These are phyloP conservation scores for Phocoena phocoena DNA, from an alignment of 2,113 vertebrate species.

Conservation along the genomic window DNA sequence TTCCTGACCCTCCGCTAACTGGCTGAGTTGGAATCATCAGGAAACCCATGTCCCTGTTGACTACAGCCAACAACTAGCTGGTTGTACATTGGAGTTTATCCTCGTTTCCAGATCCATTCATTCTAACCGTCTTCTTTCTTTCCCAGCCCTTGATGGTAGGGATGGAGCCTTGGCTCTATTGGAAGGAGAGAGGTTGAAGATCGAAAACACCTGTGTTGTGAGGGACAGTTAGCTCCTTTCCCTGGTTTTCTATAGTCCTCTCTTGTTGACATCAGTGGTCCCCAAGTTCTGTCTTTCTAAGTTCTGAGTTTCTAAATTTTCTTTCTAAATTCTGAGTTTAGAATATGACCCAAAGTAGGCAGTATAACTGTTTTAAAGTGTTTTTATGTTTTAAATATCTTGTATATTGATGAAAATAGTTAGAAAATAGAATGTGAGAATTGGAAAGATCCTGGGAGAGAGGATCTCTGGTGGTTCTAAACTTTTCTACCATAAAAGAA, in stretches of 20 bases:
- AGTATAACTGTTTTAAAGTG: background rate
- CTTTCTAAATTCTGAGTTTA: background rate
- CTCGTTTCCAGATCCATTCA: background rate
- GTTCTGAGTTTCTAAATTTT: background rate
- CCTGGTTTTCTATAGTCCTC: background rate
- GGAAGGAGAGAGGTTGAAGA: background rate
- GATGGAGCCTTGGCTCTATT: background rate
- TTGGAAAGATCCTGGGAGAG: background rate
- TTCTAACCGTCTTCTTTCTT: background rate
- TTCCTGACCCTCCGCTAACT: background rate
- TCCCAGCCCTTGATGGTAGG: background rate
- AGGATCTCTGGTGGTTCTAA: background rate
- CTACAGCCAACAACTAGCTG: background rate
- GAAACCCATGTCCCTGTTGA: background rate
- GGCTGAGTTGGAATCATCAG: background rate
- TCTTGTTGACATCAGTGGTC: no score
- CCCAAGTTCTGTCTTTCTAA: background rate
- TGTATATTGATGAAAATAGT: background rate
- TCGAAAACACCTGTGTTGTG: background rate
- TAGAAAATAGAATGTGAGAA: background rate
- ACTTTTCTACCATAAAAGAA: background rate
- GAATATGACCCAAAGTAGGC: background rate
- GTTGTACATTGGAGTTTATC: fast-evolving
- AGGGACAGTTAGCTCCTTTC: background rate
- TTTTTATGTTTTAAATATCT: background rate